These are phyloP conservation scores for Coregonus ussuriensis DNA, from an alignment of 2,797 vertebrate species.

Conservation along the genomic window DNA sequence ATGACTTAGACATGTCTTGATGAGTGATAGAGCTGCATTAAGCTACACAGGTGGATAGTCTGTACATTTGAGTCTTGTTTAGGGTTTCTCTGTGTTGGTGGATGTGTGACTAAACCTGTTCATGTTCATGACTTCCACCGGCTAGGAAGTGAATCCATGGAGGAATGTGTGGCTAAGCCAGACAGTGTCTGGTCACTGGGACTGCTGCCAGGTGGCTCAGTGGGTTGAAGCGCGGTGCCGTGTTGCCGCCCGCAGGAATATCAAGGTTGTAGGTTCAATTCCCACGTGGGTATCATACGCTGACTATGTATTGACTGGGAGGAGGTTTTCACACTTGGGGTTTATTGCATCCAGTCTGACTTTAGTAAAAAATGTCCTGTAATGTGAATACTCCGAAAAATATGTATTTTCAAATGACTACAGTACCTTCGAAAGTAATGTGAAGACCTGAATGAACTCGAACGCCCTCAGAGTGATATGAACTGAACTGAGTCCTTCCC, in stretches of 20 bases:
- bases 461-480: too few relatives aligned
- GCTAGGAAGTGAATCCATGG: slow-evolving; percentile 3
- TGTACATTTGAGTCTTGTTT: background rate
- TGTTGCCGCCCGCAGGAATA: background rate
- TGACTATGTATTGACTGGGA: background rate
- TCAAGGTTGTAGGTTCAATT: slow-evolving; percentile 13
- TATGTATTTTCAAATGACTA: background rate
- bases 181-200: slow-evolving; percentile 12
- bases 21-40: background rate
- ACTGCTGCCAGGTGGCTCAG: slow-evolving; percentile 8
- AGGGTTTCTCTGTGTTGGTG: background rate
- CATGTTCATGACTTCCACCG: too few relatives aligned
- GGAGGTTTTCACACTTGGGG: slow-evolving; percentile 1
- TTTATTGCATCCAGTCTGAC: background rate
- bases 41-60: background rate
- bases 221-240: background rate
- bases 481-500: too few relatives aligned
- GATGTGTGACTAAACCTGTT: background rate
- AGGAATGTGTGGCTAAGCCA: slow-evolving; percentile 14
- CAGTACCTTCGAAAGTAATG: background rate
- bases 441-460: too few relatives aligned
- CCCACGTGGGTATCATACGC: background rate
- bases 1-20: background rate
- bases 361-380: background rate
- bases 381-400: background rate